These are phyloP conservation scores for Thalassoma bifasciatum DNA, from an alignment of 2,113 vertebrate species.

Conservation along the genomic window DNA sequence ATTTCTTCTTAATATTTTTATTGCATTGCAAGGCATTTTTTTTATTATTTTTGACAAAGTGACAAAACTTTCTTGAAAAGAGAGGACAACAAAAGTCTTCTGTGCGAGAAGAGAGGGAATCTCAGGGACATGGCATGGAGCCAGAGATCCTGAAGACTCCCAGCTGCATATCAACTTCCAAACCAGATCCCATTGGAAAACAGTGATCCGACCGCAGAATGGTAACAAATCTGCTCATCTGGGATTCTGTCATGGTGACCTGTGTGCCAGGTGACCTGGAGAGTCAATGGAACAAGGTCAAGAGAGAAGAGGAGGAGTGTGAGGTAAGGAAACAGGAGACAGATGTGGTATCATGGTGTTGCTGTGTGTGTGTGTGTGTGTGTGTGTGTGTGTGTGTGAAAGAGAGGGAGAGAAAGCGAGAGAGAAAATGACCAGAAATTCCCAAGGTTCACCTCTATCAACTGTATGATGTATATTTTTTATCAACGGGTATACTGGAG, in stretches of 20 bases:
- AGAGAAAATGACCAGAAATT: too few relatives aligned
- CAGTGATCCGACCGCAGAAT: conserved; percentile 73
- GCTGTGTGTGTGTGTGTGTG: conserved; percentile 1
- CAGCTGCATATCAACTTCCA: conserved; percentile 76
- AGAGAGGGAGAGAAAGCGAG: too few relatives aligned
- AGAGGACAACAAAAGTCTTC: conserved; percentile 26
- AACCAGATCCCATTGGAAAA: conserved; percentile 73
- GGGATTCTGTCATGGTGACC: conserved; percentile 71
- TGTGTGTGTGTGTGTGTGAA: background rate
- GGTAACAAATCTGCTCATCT: conserved; percentile 75
- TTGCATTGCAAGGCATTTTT: background rate
- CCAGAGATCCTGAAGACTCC: conserved; percentile 73
- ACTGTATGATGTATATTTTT: background rate
- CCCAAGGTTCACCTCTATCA: too few relatives aligned
- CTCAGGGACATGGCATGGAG: conserved; percentile 65
- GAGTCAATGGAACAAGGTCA: conserved; percentile 69
- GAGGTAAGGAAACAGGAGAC: conserved; percentile 24
- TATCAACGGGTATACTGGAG: too few relatives aligned
- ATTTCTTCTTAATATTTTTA: conserved; percentile 10
- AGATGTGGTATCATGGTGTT: background rate
- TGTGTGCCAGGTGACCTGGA: conserved; percentile 54
- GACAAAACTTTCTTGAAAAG: conserved; percentile 16
- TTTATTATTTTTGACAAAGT: background rate
- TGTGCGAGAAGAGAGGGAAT: conserved; percentile 48
- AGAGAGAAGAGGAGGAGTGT: conserved; percentile 23